phyloP scores from a whole-genome alignment of 2,888 invertebrate genomes.

The Mesopsocus fuscifrons region DNA sequence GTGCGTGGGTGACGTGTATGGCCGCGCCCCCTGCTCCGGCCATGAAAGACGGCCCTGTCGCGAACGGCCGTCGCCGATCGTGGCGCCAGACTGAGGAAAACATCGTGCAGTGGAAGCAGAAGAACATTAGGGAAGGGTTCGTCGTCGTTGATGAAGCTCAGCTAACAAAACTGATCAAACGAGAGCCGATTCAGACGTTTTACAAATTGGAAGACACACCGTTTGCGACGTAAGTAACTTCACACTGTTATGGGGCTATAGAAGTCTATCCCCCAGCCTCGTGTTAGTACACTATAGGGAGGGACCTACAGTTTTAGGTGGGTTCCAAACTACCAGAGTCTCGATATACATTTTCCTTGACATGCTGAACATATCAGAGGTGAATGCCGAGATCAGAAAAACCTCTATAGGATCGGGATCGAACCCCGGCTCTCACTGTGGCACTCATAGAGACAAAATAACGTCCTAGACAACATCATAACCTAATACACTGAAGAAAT shows the following conservation, averaged over 20 bases:
- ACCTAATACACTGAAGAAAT: too few species aligned
- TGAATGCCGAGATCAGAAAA: too few species aligned
- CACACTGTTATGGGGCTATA: neutral
- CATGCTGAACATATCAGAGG: too few species aligned
- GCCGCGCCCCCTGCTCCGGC: neutral
- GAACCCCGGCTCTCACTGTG: too few species aligned
- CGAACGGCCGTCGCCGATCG: neutral
- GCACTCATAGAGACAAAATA: too few species aligned
- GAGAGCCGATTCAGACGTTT: constrained; percentile 30
- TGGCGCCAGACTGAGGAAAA: neutral
- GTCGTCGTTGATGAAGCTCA: constrained; percentile 28
- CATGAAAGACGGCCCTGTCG: neutral
- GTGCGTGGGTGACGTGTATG: neutral
- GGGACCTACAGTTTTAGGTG: too few species aligned
- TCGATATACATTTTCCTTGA: too few species aligned
- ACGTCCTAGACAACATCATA: too few species aligned
- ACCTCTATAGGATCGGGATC: too few species aligned
- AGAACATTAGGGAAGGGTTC: constrained; percentile 28
- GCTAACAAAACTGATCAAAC: constrained; percentile 28
- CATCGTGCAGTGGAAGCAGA: constrained; percentile 28
- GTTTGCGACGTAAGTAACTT: constrained; percentile 29
- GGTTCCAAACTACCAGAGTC: too few species aligned
- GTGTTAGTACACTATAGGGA: too few species aligned
- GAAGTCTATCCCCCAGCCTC: too few species aligned
- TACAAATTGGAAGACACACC: constrained; percentile 31